A percentile compares a stretch with the other conserved stretches of the same genome.
These are phyloP conservation scores for Porites divaricata DNA, from an alignment of 92 coral and sea anemone genomes.

Conservation along the genomic window DNA sequence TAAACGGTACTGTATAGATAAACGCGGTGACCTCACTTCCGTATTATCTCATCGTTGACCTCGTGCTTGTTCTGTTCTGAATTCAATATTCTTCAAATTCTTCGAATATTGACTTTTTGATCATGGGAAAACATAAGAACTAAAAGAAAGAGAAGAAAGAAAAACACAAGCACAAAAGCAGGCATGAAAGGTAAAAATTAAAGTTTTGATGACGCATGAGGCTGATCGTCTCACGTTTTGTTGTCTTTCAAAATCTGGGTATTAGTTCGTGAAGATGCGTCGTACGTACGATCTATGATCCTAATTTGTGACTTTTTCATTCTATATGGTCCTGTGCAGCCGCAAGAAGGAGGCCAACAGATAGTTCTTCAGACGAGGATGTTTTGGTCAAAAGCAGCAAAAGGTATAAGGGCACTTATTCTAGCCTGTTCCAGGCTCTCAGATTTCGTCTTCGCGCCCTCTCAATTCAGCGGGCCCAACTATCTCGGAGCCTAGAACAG, in stretches of 20 bases:
- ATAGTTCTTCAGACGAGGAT: background rate
- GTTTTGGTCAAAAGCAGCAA: background rate
- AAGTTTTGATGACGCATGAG: background rate
- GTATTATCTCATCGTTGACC: no score
- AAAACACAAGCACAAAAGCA: conserved; percentile 8
- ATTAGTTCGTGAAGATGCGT: background rate
- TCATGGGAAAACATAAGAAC: background rate
- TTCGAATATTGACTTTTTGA: background rate
- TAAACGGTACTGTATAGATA: no score
- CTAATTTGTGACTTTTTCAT: conserved; percentile 1
- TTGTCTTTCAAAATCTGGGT: conserved; percentile 1
- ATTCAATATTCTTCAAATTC: background rate
- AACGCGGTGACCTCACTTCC: no score
- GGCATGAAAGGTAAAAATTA: background rate
- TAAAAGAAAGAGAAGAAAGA: background rate
- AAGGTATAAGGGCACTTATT: background rate
- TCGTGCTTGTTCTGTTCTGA: no score
- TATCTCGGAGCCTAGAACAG: no score
- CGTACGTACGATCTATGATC: background rate
- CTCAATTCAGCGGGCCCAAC: no score
- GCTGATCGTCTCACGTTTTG: background rate
- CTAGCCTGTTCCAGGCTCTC: background rate
- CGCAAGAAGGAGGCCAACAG: background rate
- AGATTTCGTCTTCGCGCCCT: no score
- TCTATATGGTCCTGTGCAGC: background rate